Evolutionary conservation across 2,888 invertebrate species (phyloP), one percentile per base, ranked within the genome.

Genomic region (Branchipolynoe longqiensis): DNA sequence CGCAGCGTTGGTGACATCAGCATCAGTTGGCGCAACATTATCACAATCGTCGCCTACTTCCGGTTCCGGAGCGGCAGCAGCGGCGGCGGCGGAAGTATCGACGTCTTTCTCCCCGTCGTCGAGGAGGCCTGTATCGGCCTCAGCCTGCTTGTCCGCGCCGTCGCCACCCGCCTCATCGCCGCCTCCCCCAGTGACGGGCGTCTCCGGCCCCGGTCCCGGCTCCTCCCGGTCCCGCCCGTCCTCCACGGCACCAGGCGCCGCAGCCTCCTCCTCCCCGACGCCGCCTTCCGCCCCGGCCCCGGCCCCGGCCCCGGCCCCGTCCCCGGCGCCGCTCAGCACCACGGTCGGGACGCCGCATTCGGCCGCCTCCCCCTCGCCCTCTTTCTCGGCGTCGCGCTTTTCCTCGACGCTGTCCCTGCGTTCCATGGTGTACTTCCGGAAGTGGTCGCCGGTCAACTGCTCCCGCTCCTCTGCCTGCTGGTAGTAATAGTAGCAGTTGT

Each of bases 331-430:
- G 33, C 40, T 64, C 12, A 82, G 31, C 54, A 82, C 25, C 25
- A 14, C n/a, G 22, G 56, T 82, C 22, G 89, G 86, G 69, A 84
- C 78, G 25, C 89, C 89, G 22, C 83, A 36, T 62, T 88, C 88
- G 3, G 89, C 88, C 22, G 88, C 48, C 59, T 87, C 88, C 8
- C 69, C 82, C 69, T 64, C 83, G 48, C 87, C 86, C 4, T 62
- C 59, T 31, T 81, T 82, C 38, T 85, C 81, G 4, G 33, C 62
- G 25, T 85, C 82, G n/a, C 59, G 25, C 74, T 78, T 56, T 12
- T 48, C 64, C 36, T 48, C 56, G 38, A n/a, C 28, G 48, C 54
- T 22, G n/a, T n/a, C n/a, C n/a, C n/a, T n/a, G n/a, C n/a, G 73
- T 14, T 33, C 33, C 4, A 48, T 12, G 48, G 8, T n/a, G n/a